These are phyloP conservation scores for Eumeta japonica DNA, from an alignment of 1,140 invertebrate species.

Conservation along the genomic window DNA sequence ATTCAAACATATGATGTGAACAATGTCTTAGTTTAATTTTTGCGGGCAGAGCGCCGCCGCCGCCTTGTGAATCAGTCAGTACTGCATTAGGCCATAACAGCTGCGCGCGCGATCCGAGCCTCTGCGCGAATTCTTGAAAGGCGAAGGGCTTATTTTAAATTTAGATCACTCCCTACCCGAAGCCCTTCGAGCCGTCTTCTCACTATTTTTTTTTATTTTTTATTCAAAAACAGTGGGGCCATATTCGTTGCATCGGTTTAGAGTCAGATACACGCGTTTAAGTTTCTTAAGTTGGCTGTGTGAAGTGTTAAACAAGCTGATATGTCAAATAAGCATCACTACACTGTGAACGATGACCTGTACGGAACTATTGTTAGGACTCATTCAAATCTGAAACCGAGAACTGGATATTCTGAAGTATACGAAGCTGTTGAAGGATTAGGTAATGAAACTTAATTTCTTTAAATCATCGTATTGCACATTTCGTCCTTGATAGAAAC, in stretches of 20 bases:
- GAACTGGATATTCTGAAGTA: slow-evolving; percentile 41
- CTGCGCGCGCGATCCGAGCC: slow-evolving; percentile 37
- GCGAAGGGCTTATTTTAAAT: slow-evolving; percentile 43
- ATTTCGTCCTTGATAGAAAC: too few relatives aligned
- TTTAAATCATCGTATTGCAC: not conserved
- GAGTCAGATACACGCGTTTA: too few relatives aligned
- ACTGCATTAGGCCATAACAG: slow-evolving; percentile 47
- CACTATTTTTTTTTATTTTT: slow-evolving; percentile 21
- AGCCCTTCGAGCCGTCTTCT: slow-evolving; percentile 28
- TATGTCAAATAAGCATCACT: slow-evolving; percentile 31
- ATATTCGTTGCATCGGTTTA: slow-evolving; percentile 19
- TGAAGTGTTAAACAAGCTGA: too few relatives aligned
- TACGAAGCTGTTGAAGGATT: slow-evolving; percentile 41
- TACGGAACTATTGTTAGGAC: slow-evolving; percentile 48
- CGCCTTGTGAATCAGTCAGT: slow-evolving; percentile 43
- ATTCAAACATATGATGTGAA: slow-evolving; percentile 36
- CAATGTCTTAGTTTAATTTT: slow-evolving; percentile 41
- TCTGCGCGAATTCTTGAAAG: slow-evolving; percentile 15
- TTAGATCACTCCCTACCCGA: too few relatives aligned
- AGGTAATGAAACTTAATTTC: slow-evolving; percentile 20
- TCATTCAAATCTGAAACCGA: slow-evolving; percentile 21
- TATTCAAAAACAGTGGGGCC: slow-evolving; percentile 15
- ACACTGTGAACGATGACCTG: slow-evolving; percentile 43
- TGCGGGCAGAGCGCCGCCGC: slow-evolving; percentile 41
- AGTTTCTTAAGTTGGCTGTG: too few relatives aligned